Evolutionary conservation across 2,888 invertebrate species (phyloP), one percentile per base, ranked within the genome.

Genomic region (Drosophila limbata): DNA sequence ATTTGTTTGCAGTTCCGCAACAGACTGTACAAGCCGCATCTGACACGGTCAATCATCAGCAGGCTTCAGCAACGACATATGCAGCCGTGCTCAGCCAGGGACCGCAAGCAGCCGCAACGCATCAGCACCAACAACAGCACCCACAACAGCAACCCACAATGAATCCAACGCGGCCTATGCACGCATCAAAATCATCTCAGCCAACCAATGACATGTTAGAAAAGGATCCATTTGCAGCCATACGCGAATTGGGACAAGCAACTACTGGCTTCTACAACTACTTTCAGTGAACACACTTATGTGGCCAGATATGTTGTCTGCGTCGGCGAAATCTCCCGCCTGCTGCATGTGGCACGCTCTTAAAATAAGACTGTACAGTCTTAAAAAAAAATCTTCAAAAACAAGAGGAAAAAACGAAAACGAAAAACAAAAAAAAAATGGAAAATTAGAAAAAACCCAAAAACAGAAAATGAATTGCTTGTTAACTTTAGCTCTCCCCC

Each of bases 251-350:
- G 63, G 93, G 93, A 35, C 93, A 93, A 88, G 92, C 93, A 82
- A 91, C 92, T 73, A 91, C 93, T 73, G 93, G 94, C 73, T 93
- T 94, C 81, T 94, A 94, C 90, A 94, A 94, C 89, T 94, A 94
- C 92, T 94, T 94, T 92, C 94, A 94, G 85, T 94, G 90, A 91
- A 72, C 68, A 17, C 68, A 17, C 33, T 33, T 17, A 11, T 48
- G 50, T 21, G 35, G 53, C 35, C 15, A 62, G 40, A 33, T 56
- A 55, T 59, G 48, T 61, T 47, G 25, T 13, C 25, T 40, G 40
- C 53, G 39, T 39, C 33, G 42, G 45, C 59, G 45, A 51, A 53
- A 45, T 39, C 33, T 31, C 44, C 56, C 48, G 47, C 48, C 68
- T 68, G 69, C 76, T 77, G 83, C 68, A 55, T 53, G 73, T 88